These are phyloP conservation scores for Coilia nasus DNA, from an alignment of 2,797 vertebrate genomes.

Conservation along the genomic window DNA sequence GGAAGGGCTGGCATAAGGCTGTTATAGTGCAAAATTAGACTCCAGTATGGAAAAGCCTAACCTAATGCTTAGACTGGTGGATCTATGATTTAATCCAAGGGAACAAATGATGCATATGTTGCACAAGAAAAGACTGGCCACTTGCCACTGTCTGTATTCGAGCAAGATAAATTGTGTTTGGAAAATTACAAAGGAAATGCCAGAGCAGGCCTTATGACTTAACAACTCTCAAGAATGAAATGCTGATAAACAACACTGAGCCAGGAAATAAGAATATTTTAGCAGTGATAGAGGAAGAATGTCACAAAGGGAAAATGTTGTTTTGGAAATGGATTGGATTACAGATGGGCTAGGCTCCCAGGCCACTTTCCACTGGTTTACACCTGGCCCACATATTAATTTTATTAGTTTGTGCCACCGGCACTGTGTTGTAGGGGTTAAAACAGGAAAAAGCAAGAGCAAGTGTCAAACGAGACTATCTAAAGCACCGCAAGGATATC, in stretches of 20 bases:
- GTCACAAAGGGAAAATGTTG: background rate
- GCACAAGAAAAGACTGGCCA: conserved; percentile 5
- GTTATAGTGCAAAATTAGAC: background rate
- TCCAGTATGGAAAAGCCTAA: background rate
- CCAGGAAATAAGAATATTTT: background rate
- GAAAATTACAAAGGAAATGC: background rate
- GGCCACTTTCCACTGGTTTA: background rate
- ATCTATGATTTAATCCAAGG: background rate
- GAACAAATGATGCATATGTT: background rate
- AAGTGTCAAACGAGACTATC: background rate
- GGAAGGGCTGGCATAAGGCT: background rate
- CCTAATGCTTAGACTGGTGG: background rate
- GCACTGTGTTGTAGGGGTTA: background rate
- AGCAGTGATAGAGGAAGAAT: background rate
- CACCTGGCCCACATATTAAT: too few relatives aligned
- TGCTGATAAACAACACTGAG: background rate
- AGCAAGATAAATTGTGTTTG: background rate
- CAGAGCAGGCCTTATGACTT: background rate
- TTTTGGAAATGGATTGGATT: background rate
- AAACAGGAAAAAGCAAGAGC: background rate
- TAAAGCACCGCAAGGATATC: conserved; percentile 22
- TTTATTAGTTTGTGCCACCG: too few relatives aligned
- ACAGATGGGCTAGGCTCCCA: background rate
- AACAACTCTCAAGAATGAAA: background rate
- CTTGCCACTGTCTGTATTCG: background rate